A percentile compares a stretch with the other conserved stretches of the same genome.
These are phyloP conservation scores for Drosophila siamana DNA, from an alignment of 2,888 invertebrate genomes.

Conservation along the genomic window DNA sequence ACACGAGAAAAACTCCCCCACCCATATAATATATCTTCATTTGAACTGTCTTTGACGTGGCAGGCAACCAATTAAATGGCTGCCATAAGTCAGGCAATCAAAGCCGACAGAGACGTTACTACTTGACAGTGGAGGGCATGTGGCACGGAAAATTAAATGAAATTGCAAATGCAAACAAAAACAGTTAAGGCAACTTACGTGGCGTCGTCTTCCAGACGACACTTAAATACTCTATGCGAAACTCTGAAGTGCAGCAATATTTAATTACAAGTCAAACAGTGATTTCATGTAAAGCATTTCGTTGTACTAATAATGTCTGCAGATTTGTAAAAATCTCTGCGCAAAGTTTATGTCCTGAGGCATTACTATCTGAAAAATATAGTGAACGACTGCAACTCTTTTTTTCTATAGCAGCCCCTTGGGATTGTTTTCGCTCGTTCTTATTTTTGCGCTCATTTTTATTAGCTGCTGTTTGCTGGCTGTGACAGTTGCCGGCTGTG, in stretches of 20 bases:
- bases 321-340: no score
- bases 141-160: conserved; percentile 58
- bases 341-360: no score
- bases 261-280: no score
- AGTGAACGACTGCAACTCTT: conserved; percentile 44
- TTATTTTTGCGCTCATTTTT: conserved; percentile 17
- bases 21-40: conserved; percentile 68
- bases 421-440: no score
- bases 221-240: conserved; percentile 32
- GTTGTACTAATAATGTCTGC: no score
- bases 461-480: conserved; percentile 46
- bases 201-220: conserved; percentile 5
- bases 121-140: conserved; percentile 16
- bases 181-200: conserved; percentile 3
- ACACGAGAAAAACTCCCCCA: no score
- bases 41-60: conserved; percentile 72
- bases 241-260: no score
- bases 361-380: conserved; percentile 12
- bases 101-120: conserved; percentile 43
- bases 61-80: conserved; percentile 69
- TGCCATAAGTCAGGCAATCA: conserved; percentile 74
- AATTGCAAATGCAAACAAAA: conserved; percentile 68
- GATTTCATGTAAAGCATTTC: no score
- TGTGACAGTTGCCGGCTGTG: conserved; percentile 63
- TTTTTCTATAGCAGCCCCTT: neutral